Evolutionary conservation across 2,113 vertebrate species (phyloP), one percentile per base, ranked within the genome.

Genomic region (Pollachius pollachius): DNA sequence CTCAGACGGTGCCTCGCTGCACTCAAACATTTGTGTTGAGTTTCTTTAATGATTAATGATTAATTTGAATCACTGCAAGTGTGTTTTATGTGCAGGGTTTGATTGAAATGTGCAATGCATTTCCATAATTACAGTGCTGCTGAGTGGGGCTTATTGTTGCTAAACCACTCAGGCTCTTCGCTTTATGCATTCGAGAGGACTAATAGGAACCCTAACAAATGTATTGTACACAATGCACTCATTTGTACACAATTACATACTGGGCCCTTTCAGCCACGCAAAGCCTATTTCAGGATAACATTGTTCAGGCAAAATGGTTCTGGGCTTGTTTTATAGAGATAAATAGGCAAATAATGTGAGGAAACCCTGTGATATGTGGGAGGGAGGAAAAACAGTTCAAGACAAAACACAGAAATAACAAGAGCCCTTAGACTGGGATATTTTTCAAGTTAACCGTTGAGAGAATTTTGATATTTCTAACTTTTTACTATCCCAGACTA

Each of bases 131-230:
- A 82, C 77, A 76, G 54, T 37, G 25, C 59, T 68, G 77, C 77
- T 66, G 84, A 88, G 77, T 81, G 67, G 77, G 67, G 80, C 79
- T 85, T 88, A 87, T 85, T 88, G 85, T 87, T 81, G 68, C 85
- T 81, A 67, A 86, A 85, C 80, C 87, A 89, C 86, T 90, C 85
- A 87, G 80, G 81, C 75, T 83, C 71, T 64, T 72, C 82, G 84
- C 80, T 85, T 84, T 83, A 83, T 82, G 81, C 79, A 83, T 82
- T 87, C 75, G 81, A 84, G 79, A 70, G 74, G 76, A 67, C 84
- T 82, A 89, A 83, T 83, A 82, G 71, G 77, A 89, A 90, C 81
- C 85, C 85, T 84, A 71, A 88, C 78, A 86, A 85, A 84, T 85
- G 75, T 65, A 90, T 88, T 87, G 85, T 86, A 77, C 80, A 84